Evolutionary conservation across 2,113 vertebrate species (phyloP).

Genomic region (Pluvianellus socialis): DNA sequence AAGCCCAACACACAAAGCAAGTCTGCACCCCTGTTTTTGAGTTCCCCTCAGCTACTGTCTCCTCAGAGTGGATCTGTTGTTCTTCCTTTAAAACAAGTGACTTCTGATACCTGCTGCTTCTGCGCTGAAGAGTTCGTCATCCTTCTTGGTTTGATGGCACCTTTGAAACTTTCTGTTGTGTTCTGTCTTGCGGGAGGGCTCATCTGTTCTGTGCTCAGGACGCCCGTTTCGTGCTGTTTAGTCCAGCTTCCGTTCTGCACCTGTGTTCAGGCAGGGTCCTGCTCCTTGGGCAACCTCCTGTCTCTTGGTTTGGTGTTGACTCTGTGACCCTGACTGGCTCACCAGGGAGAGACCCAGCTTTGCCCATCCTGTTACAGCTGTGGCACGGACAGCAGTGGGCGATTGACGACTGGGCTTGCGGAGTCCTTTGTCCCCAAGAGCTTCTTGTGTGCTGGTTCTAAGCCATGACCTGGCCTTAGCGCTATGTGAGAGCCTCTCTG

Average conservation of each 20-base stretch:
- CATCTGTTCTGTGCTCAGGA: fast-evolving
- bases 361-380: not conserved
- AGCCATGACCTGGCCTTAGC: not conserved
- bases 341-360: not conserved
- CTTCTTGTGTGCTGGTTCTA: not conserved
- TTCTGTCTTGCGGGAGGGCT: not conserved
- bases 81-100: not conserved
- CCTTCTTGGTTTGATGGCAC: not conserved
- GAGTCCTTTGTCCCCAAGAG: not conserved
- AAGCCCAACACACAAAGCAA: too few relatives aligned
- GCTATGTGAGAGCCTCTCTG: fast-evolving
- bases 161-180: not conserved
- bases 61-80: too few relatives aligned
- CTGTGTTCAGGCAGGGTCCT: not conserved
- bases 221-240: not conserved
- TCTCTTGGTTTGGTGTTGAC: not conserved
- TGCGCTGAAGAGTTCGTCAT: not conserved
- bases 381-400: fast-evolving
- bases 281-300: not conserved
- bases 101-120: not conserved
- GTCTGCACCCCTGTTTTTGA: too few relatives aligned
- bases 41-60: too few relatives aligned
- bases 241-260: not conserved
- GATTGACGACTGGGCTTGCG: not conserved
- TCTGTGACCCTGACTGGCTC: not conserved